phyloP scores from a whole-genome alignment of 2,113 vertebrate genomes.

The Nothocercus nigrocapillus region DNA sequence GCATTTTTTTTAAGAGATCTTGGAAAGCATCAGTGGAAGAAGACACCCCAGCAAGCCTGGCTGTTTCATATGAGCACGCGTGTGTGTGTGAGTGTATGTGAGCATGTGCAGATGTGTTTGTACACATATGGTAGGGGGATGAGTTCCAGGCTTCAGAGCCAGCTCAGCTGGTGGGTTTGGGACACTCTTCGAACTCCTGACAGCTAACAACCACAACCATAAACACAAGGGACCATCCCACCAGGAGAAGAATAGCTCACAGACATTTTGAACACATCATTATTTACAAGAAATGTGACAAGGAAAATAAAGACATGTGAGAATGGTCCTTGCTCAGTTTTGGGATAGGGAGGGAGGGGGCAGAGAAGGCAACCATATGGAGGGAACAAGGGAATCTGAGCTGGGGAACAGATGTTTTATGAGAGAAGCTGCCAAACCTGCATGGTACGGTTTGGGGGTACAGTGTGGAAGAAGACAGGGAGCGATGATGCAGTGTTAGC shows the following conservation, averaged over 20 bases:
- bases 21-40: not conserved
- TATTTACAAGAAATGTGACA: slow-evolving; percentile 27
- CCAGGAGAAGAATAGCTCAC: not conserved
- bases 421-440: not conserved
- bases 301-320: not conserved
- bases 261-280: not conserved
- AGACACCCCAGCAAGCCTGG: not conserved
- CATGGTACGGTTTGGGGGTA: not conserved
- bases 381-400: not conserved
- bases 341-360: not conserved
- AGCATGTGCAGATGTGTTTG: not conserved
- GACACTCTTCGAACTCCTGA: not conserved
- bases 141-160: not conserved
- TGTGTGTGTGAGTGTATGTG: not conserved
- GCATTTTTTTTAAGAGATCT: not conserved
- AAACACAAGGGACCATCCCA: not conserved
- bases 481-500: slow-evolving; percentile 23
- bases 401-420: not conserved
- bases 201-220: not conserved
- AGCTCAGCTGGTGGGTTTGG: not conserved
- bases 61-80: not conserved
- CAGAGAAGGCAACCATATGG: not conserved
- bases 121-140: not conserved
- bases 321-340: not conserved
- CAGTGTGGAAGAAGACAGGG: not conserved